Base-by-base conservation (phyloP, 37 sponge, comb jelly and placozoan species). In the Hormiphora californensis region DNA sequence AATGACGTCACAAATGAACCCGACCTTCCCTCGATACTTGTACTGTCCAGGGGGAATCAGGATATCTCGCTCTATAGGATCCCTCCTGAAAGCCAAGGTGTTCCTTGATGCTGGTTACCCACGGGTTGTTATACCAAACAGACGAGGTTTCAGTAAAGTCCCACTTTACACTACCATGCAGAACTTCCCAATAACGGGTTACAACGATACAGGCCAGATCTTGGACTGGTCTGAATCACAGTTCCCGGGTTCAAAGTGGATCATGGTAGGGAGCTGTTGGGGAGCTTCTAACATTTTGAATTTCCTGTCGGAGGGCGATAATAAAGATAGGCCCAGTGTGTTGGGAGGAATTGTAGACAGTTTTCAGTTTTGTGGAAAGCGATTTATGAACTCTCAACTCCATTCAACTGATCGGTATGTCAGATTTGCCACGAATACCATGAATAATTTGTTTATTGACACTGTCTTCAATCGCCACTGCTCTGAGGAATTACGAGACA, bases 51-150 rank as follows among this genome's bases (percentile, higher is more conserved):
- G n/a, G n/a, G n/a, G n/a, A n/a, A n/a, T n/a, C n/a, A n/a, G n/a
- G n/a, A n/a, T n/a, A n/a, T n/a, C n/a, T n/a, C n/a, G n/a, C n/a
- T n/a, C n/a, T n/a, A n/a, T n/a, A n/a, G n/a, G n/a, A n/a, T n/a
- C n/a, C n/a, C n/a, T n/a, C n/a, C n/a, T n/a, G n/a, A n/a, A n/a
- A n/a, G n/a, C n/a, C n/a, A n/a, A n/a, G n/a, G n/a, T n/a, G 41
- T 73, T 73, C 38, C 38, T 73, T 43, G 44, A 19, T 1, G 81
- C 81, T 23, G 81, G 81, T 15, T 41, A 32, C 38, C 81, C 81
- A n/a, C 81, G 81, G 81, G 81, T 73, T 2, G 40, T 40, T 28
- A 73, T 73, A n/a, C n/a, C 9, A 0, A 73, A 73, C 27, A 43
- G 81, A 7, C 35, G 81, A 32, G 35, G 81, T n/a, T 27, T 28